phyloP scores from a whole-genome alignment of 2,113 vertebrate species.

The Anhinga anhinga region DNA sequence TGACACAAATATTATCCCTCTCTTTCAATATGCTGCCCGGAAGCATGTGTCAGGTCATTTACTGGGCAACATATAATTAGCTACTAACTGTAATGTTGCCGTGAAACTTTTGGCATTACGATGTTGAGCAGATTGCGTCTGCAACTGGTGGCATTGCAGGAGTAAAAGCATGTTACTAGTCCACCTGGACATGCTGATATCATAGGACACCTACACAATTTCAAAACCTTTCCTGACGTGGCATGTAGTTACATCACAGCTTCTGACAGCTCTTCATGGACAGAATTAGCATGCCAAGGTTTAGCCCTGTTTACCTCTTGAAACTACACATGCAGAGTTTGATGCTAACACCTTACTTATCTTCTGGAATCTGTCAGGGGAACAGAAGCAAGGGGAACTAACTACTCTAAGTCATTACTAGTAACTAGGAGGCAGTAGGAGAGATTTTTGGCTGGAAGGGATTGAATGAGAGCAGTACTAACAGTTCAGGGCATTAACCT shows the following conservation, averaged over 20 bases:
- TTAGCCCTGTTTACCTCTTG: background rate
- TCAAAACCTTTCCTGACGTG: background rate
- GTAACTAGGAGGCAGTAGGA: background rate
- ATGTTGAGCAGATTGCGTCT: background rate
- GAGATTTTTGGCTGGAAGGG: background rate
- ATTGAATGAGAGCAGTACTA: background rate
- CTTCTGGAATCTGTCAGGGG: background rate
- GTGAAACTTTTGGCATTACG: background rate
- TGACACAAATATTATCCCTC: background rate
- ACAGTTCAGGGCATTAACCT: background rate
- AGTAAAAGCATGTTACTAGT: background rate
- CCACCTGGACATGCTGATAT: background rate
- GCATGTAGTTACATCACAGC: background rate
- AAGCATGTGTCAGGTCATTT: background rate
- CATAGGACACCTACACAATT: background rate
- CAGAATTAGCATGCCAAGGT: background rate
- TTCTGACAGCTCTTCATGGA: background rate
- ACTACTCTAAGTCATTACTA: background rate
- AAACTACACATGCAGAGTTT: background rate
- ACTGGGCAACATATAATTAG: background rate
- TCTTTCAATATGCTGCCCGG: background rate
- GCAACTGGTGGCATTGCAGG: background rate
- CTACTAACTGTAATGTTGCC: background rate
- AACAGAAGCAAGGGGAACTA: background rate
- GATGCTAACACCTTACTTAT: background rate